phyloP scores from a whole-genome alignment of 2,113 vertebrate genomes.

The Arizona elegans region DNA sequence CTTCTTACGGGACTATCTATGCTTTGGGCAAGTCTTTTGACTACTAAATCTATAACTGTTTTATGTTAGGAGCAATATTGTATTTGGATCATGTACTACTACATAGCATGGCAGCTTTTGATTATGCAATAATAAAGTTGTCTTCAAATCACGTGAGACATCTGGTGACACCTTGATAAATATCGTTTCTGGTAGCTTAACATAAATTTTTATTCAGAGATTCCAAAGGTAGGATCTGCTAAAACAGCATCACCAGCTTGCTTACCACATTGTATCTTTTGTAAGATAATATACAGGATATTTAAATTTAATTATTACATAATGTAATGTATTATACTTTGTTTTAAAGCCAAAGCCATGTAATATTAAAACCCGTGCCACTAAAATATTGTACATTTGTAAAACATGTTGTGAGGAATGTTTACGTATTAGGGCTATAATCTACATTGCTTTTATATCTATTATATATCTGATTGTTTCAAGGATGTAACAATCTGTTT shows the following conservation, averaged over 20 bases:
- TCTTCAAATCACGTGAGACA: not conserved
- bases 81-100: not conserved
- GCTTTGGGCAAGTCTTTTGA: slow-evolving; percentile 76
- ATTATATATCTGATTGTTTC: not conserved
- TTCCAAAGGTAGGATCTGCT: not conserved
- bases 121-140: not conserved
- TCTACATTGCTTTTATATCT: not conserved
- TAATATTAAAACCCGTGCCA: not conserved
- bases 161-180: not conserved
- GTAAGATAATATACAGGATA: not conserved
- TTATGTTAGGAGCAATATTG: not conserved
- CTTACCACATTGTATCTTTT: not conserved
- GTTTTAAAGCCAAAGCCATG: not conserved
- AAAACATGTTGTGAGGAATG: not conserved
- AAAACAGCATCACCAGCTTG: not conserved
- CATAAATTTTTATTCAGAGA: not conserved
- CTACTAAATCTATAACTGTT: not conserved
- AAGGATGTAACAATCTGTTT: not conserved
- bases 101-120: not conserved
- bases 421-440: not conserved
- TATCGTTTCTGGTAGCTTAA: not conserved
- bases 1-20: slow-evolving; percentile 92
- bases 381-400: not conserved
- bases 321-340: not conserved
- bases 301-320: not conserved